Conservation (phyloP, 2,113 vertebrate genomes). For the Perca flavescens region DNA sequence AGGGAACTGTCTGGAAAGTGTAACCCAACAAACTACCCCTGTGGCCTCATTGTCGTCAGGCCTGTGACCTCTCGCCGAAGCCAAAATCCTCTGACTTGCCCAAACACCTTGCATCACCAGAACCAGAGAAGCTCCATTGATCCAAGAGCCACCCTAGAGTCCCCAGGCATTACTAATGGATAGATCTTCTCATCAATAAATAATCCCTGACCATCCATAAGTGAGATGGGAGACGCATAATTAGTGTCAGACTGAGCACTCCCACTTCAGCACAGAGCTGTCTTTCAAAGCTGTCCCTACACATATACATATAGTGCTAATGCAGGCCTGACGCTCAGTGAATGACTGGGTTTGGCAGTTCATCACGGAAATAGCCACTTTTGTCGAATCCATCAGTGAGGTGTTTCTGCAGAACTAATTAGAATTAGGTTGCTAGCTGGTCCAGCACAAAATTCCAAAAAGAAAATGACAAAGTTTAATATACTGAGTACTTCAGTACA, state of each 20-base stretch:
- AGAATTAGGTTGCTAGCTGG: not conserved
- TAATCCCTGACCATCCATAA: constrained; percentile 34
- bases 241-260: constrained; percentile 29
- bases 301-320: not conserved
- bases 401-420: not conserved
- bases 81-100: not conserved
- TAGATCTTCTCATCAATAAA: constrained; percentile 66
- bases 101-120: constrained; percentile 25
- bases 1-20: not conserved
- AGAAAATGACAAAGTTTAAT: not conserved
- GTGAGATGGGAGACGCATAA: constrained; percentile 15
- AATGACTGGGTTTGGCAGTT: not conserved
- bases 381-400: not conserved
- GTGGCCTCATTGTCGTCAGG: not conserved
- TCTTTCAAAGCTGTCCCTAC: constrained; percentile 7
- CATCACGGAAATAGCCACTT: not conserved
- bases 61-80: not conserved
- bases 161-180: constrained; percentile 59
- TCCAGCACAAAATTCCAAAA: not conserved
- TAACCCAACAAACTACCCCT: not conserved
- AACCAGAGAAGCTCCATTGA: constrained; percentile 49
- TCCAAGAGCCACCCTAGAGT: constrained; percentile 14
- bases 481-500: no score
- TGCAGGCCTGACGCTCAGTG: not conserved
- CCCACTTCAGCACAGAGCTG: not conserved